Conservation (phyloP, 2,888 invertebrate species). For the Leucophenga maculata region DNA sequence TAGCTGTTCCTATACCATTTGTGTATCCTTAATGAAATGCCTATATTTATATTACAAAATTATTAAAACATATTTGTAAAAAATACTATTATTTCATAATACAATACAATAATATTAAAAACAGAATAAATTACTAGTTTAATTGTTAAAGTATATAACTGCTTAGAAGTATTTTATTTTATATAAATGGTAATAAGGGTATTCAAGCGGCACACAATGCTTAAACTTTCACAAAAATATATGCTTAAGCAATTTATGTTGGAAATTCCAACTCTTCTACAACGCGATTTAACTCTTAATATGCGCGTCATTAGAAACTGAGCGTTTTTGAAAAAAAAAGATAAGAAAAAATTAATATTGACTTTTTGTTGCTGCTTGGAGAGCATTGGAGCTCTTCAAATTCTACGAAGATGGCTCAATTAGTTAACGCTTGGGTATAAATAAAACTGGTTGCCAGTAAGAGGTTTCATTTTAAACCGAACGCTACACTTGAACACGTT, state of each 20-base stretch:
- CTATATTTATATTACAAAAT: slow-evolving; percentile 13
- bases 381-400: slow-evolving; percentile 12
- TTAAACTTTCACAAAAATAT: neutral
- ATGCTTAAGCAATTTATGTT: neutral
- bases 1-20: no score
- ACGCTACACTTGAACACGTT: slow-evolving; percentile 15
- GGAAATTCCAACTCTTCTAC: slow-evolving; percentile 19
- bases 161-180: neutral
- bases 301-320: neutral
- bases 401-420: slow-evolving; percentile 22
- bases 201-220: neutral
- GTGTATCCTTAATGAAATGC: no score
- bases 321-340: neutral
- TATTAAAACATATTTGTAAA: slow-evolving; percentile 1
- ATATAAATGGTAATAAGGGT: neutral
- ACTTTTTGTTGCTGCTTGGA: neutral
- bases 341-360: neutral
- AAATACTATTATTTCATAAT: slow-evolving; percentile 4
- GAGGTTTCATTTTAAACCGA: slow-evolving; percentile 17
- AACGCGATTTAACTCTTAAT: neutral
- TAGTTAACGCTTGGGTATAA: slow-evolving; percentile 12
- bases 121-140: slow-evolving; percentile 1
- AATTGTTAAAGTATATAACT: neutral
- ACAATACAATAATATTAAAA: neutral
- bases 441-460: slow-evolving; percentile 25